phyloP scores from a whole-genome alignment of 1,140 invertebrate genomes.

The Dryas iulia region DNA sequence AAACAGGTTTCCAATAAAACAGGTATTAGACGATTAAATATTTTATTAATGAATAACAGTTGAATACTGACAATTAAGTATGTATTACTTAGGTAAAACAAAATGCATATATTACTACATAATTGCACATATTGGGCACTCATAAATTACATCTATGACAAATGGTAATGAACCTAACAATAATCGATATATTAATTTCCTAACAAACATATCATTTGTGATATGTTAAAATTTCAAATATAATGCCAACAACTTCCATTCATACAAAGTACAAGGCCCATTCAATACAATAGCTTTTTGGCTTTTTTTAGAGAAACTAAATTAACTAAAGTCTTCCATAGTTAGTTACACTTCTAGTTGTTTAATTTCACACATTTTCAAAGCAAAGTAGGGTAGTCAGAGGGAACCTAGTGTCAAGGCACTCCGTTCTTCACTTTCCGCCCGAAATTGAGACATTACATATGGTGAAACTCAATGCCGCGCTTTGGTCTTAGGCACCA shows the following conservation, averaged over 20 bases:
- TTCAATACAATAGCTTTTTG: not conserved
- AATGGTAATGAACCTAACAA: not conserved
- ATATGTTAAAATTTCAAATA: conserved; percentile 9
- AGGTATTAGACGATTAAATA: conserved; percentile 52
- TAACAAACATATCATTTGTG: conserved; percentile 14
- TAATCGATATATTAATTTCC: not conserved
- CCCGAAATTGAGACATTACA: too few relatives aligned
- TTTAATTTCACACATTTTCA: too few relatives aligned
- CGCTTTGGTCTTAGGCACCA: too few relatives aligned
- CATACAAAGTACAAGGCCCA: not conserved
- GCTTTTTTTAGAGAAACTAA: not conserved
- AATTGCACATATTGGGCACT: conserved; percentile 53
- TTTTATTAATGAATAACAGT: conserved; percentile 64
- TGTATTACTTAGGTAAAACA: conserved; percentile 38
- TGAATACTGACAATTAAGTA: conserved; percentile 63
- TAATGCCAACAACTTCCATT: not conserved
- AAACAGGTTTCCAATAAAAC: conserved; percentile 43
- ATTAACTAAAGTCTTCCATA: too few relatives aligned
- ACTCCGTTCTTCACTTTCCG: too few relatives aligned
- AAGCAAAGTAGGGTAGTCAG: too few relatives aligned
- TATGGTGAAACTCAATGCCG: too few relatives aligned
- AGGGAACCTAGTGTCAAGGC: too few relatives aligned
- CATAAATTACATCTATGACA: not conserved
- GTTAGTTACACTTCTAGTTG: too few relatives aligned
- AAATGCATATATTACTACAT: conserved; percentile 42